Conservation (phyloP, 2,113 vertebrate species). For the Ancistrus triradiatus region DNA sequence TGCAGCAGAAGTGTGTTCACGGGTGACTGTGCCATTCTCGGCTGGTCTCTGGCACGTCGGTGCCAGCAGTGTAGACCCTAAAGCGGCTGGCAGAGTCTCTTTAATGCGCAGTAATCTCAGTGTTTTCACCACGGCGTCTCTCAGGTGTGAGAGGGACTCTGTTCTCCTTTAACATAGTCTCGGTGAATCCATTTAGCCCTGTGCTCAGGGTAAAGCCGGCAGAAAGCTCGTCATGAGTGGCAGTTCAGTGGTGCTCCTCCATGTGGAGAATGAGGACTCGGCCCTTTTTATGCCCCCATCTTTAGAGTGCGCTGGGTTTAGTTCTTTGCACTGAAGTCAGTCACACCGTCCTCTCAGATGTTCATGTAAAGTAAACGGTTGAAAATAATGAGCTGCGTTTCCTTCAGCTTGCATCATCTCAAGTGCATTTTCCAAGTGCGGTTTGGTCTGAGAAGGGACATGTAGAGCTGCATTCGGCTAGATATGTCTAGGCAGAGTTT, state of each 20-base stretch:
- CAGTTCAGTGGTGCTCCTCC: constrained; percentile 6
- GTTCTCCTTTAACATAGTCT: constrained; percentile 17
- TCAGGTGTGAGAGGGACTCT: constrained; percentile 29
- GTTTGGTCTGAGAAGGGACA: constrained; percentile 23
- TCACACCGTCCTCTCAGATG: constrained; percentile 10
- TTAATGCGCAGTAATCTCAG: constrained; percentile 42
- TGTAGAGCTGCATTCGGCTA: constrained; percentile 9
- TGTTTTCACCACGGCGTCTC: constrained; percentile 17
- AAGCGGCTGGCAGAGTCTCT: constrained; percentile 28
- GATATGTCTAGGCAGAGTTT: too few species aligned
- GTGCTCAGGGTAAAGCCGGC: neutral
- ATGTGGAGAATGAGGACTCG: constrained; percentile 7
- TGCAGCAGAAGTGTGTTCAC: constrained; percentile 37
- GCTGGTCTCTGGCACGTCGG: constrained; percentile 18
- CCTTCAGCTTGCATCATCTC: constrained; percentile 39
- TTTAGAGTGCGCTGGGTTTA: neutral
- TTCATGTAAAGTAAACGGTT: constrained; percentile 38
- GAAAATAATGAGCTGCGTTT: constrained; percentile 31
- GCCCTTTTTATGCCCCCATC: neutral
- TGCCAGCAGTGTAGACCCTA: constrained; percentile 31
- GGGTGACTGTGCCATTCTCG: constrained; percentile 27
- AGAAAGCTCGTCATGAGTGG: constrained; percentile 17
- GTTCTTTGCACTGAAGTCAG: constrained; percentile 9
- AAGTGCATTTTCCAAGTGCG: constrained; percentile 35
- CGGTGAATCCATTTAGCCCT: constrained; percentile 25